These are phyloP conservation scores for Apis florea DNA, from an alignment of 1,140 invertebrate species.

Conservation along the genomic window DNA sequence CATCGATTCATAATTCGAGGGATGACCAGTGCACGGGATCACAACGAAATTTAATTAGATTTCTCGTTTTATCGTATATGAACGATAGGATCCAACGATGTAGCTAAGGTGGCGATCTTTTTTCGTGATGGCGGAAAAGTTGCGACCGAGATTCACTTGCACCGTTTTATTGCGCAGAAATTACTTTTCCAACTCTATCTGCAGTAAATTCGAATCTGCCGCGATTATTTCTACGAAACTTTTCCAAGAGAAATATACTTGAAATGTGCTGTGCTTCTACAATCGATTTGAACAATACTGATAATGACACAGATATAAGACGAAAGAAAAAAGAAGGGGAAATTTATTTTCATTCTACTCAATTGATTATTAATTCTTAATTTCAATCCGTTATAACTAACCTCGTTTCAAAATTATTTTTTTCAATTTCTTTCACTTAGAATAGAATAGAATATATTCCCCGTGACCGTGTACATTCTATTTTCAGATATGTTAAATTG, in stretches of 20 bases:
- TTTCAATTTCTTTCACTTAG: no score
- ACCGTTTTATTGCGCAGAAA: slow-evolving; percentile 34
- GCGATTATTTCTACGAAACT: background rate
- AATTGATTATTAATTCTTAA: background rate
- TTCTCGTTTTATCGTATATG: background rate
- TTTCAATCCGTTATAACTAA: background rate
- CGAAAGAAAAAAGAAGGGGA: background rate
- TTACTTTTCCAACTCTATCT: slow-evolving; percentile 42
- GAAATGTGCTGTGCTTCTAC: no score
- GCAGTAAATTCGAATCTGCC: slow-evolving; percentile 27
- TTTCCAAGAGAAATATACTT: background rate
- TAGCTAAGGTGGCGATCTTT: background rate
- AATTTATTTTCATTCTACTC: background rate
- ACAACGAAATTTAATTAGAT: slow-evolving; percentile 17
- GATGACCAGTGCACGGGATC: background rate
- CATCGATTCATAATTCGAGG: background rate
- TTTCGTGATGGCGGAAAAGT: background rate
- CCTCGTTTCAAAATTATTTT: background rate
- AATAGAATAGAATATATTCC: no score
- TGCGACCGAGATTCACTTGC: slow-evolving; percentile 26
- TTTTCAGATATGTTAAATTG: no score
- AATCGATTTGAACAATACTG: no score
- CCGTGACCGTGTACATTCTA: no score
- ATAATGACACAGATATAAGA: background rate
- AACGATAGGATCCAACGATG: background rate